Percentiles rank a stretch among this genome's conserved stretches.
Evolutionary conservation across 2,113 vertebrate genomes (phyloP).

Genomic region (Crotalus horridus): DNA sequence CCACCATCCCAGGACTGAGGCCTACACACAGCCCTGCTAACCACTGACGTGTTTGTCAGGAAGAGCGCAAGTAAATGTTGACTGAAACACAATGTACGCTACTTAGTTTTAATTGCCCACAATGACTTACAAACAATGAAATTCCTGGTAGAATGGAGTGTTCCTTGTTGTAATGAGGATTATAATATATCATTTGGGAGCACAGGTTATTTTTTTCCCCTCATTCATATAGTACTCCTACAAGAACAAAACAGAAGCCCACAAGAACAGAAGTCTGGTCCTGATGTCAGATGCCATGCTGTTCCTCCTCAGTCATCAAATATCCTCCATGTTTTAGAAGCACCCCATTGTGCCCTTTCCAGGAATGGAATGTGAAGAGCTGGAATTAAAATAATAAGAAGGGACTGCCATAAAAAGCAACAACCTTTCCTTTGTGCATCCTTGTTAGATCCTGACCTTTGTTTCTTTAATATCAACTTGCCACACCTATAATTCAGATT

Average conservation of each 20-base stretch:
- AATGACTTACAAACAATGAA: neutral
- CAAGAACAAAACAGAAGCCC: neutral
- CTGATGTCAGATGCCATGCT: neutral
- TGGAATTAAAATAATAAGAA: neutral
- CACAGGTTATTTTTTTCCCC: neutral
- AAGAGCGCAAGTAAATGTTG: neutral
- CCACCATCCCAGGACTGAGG: neutral
- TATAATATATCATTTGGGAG: slow-evolving; percentile 10
- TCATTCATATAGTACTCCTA: neutral
- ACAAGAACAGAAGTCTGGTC: neutral
- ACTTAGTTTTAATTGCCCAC: neutral
- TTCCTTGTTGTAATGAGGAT: neutral
- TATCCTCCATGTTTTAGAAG: neutral
- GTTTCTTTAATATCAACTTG: neutral
- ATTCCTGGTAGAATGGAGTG: slow-evolving; percentile 1
- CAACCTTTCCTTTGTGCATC: neutral
- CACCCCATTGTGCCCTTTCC: neutral
- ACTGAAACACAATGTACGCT: neutral
- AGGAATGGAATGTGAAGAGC: slow-evolving; percentile 18
- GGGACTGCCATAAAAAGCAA: neutral
- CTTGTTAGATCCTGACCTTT: neutral
- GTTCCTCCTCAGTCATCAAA: neutral
- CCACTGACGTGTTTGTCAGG: neutral
- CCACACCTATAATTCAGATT: neutral
- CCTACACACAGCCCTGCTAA: neutral